phyloP scores from a whole-genome alignment of 2,797 vertebrate species.

The Characodon lateralis region DNA sequence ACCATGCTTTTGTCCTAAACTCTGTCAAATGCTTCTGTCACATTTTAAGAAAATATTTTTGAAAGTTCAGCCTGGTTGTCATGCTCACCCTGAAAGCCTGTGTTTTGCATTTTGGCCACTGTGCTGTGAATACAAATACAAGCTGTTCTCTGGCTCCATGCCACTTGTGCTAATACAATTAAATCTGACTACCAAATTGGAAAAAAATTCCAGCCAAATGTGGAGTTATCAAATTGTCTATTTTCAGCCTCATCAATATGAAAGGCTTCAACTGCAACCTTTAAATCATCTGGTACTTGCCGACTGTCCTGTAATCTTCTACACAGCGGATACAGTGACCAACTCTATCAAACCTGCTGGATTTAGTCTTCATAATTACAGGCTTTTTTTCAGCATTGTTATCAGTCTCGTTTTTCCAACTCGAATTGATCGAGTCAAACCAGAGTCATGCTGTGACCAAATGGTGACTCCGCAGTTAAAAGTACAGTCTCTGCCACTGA shows the following conservation, averaged over 20 bases:
- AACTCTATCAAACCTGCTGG: conserved; percentile 2
- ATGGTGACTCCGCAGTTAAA: conserved; percentile 9
- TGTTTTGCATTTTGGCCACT: conserved; percentile 54
- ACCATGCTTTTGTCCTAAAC: conserved; percentile 58
- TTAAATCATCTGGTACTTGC: conserved; percentile 12
- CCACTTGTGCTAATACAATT: conserved; percentile 38
- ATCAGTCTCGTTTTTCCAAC: conserved; percentile 18
- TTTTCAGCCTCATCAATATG: conserved; percentile 7
- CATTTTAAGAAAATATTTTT: conserved; percentile 48
- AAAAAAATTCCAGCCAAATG: conserved; percentile 12
- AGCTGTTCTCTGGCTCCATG: conserved; percentile 31
- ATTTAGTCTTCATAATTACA: conserved; percentile 36
- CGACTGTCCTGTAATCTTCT: conserved; percentile 27
- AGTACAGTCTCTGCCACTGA: not conserved
- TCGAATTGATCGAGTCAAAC: conserved; percentile 18
- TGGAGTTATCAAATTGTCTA: conserved; percentile 10
- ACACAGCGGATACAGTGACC: conserved; percentile 11
- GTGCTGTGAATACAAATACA: conserved; percentile 55
- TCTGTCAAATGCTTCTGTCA: conserved; percentile 53
- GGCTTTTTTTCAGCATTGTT: conserved; percentile 22
- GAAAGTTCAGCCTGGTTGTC: conserved; percentile 56
- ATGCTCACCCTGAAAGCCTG: conserved; percentile 54
- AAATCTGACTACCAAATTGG: conserved; percentile 36
- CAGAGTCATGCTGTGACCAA: conserved; percentile 2
- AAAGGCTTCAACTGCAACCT: conserved; percentile 2